Percentiles rank a stretch among this genome's conserved stretches.
phyloP scores from a whole-genome alignment of 1,140 invertebrate genomes.

The Paracyclopina nana region DNA sequence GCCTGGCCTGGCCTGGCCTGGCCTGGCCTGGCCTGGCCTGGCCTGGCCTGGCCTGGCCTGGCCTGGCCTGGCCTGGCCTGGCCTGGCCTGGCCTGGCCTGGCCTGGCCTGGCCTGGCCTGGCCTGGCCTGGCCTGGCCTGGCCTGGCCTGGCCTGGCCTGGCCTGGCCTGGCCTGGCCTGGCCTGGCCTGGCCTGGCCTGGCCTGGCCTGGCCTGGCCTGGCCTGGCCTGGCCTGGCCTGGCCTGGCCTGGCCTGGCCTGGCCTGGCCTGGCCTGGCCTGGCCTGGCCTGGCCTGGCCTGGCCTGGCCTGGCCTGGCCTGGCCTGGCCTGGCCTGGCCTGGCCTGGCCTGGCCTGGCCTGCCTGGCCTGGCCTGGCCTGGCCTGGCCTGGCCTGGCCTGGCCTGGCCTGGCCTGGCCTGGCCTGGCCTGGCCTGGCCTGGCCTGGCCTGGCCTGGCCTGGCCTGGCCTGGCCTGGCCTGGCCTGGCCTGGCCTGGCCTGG shows the following conservation, averaged over 20 bases:
- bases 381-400: slow-evolving; percentile 19
- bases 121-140: slow-evolving; percentile 22
- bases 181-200: slow-evolving; percentile 14
- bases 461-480: slow-evolving; percentile 16
- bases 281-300: slow-evolving; percentile 20
- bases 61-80: slow-evolving; percentile 21
- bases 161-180: slow-evolving; percentile 20
- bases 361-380: slow-evolving; percentile 18
- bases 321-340: slow-evolving; percentile 17
- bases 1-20: slow-evolving; percentile 22
- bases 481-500: slow-evolving; percentile 17
- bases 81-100: slow-evolving; percentile 22
- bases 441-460: slow-evolving; percentile 16
- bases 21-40: slow-evolving; percentile 21
- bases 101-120: slow-evolving; percentile 21
- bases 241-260: slow-evolving; percentile 21
- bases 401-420: slow-evolving; percentile 19
- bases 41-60: slow-evolving; percentile 21
- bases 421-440: slow-evolving; percentile 15
- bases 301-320: slow-evolving; percentile 21
- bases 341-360: slow-evolving; percentile 19
- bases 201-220: slow-evolving; percentile 20
- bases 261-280: slow-evolving; percentile 20
- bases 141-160: slow-evolving; percentile 21
- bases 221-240: slow-evolving; percentile 21